Base-by-base conservation (phyloP, 2,797 vertebrate species). In the Enteromius argenteus region DNA sequence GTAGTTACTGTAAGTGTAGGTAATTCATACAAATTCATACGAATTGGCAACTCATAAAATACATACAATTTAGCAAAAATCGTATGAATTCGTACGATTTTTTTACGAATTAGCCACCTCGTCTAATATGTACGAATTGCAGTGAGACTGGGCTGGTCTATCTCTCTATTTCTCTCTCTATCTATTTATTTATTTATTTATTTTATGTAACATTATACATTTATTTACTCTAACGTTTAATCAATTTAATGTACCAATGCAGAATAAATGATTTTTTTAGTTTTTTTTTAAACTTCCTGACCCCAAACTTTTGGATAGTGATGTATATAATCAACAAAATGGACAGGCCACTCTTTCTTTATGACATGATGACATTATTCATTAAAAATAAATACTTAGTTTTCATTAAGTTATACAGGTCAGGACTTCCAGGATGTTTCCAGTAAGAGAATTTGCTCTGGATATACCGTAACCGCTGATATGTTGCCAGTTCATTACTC, bases 401-500 rank as follows among this genome's bases (percentile, higher is more conserved):
- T 64, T 44, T 44, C 56, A 79, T 79, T 37, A 37, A 17, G 37
- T 39, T 74, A 62, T 4, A 37, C 30, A 64, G 74, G 35, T 82
- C 69, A 64, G 35, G 46, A 68, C 35, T 27, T 30, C 37, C 44
- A 21, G n/a, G 32, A 56, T 56, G 58, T 58, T 83, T 83, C 72
- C 81, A 68, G 81, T 76, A 58, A 68, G 73, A 11, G 7, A 68
- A 67, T 68, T 51, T 27, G n/a, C 35, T 75, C 3, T 3, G 6
- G n/a, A 83, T 44, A 58, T 83, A 74, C 69, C 8, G 69, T 51
- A 82, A 74, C 58, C 15, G 7, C 81, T 42, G 44, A 53, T 76
- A 30, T 77, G 72, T 75, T 83, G 72, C 81, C 81, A 83, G 72
- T 64, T 83, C 72, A 75, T 83, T 76, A 73, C 81, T 83, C 72